Evolutionary conservation across 37 sponge, comb jelly and placozoan genomes (phyloP).

Genomic region (Agelas oroides): DNA sequence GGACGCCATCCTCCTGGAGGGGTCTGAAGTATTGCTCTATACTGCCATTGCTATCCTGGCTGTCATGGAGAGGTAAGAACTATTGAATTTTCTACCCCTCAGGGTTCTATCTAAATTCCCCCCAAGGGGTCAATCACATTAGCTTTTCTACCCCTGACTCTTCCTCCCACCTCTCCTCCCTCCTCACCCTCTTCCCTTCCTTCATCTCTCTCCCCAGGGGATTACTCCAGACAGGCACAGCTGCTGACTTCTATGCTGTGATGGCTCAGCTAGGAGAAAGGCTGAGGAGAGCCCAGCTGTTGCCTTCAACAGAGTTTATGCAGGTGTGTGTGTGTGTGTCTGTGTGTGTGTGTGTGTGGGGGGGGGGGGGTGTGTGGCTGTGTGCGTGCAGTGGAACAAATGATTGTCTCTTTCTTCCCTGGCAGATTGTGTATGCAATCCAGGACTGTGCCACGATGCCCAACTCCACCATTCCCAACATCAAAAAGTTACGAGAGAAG

Average conservation of each 20-base stretch:
- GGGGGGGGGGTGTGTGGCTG: not conserved
- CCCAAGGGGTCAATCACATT: not conserved
- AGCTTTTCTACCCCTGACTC: not conserved
- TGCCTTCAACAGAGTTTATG: constrained; percentile 41
- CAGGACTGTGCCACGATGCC: constrained; percentile 25
- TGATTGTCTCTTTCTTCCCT: not conserved
- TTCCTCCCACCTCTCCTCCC: not conserved
- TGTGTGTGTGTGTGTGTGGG: constrained; percentile 16
- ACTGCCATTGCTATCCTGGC: constrained; percentile 82
- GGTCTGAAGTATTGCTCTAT: constrained; percentile 78
- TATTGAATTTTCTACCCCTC: too few species aligned
- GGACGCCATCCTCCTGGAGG: constrained; percentile 88
- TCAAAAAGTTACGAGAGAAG: constrained; percentile 71
- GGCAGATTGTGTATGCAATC: constrained; percentile 61
- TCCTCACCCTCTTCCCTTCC: not conserved
- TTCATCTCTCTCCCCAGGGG: constrained; percentile 13
- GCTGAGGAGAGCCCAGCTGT: constrained; percentile 31
- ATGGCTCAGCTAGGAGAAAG: constrained; percentile 37
- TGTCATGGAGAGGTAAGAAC: constrained; percentile 59
- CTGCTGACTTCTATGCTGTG: constrained; percentile 51
- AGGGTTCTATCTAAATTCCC: constrained; percentile 1
- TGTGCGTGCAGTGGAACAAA: not conserved
- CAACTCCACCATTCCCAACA: constrained; percentile 30
- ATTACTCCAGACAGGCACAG: constrained; percentile 26
- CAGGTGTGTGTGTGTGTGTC: constrained; percentile 10